These are phyloP conservation scores for Spea multiplicata DNA, from an alignment of 2,113 vertebrate genomes.

Conservation along the genomic window DNA sequence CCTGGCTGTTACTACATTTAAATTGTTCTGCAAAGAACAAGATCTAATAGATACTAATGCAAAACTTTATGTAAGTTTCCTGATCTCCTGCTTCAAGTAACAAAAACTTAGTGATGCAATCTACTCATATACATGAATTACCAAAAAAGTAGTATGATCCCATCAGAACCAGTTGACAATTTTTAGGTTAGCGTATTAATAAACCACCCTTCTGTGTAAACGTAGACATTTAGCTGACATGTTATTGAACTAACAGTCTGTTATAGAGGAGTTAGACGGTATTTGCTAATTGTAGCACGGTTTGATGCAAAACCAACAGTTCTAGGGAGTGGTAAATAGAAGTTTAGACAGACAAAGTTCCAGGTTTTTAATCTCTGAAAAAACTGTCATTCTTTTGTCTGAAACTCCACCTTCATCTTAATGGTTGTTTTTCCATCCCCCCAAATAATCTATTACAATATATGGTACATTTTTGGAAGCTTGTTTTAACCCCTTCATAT, in stretches of 20 bases:
- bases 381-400: conserved; percentile 15
- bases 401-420: conserved; percentile 9
- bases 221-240: background rate
- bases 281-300: conserved; percentile 10
- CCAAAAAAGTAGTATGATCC: too few species aligned
- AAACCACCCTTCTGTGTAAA: too few species aligned
- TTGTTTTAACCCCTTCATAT: conserved; percentile 3
- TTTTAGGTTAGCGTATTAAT: too few species aligned
- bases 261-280: background rate
- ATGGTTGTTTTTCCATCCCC: background rate
- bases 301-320: conserved; percentile 12
- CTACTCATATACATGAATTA: too few species aligned
- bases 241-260: background rate
- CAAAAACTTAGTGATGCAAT: too few species aligned
- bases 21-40: too few species aligned
- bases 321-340: background rate
- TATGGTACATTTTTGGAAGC: background rate
- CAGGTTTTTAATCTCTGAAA: conserved; percentile 23
- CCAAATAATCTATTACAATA: conserved; percentile 7
- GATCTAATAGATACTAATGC: too few species aligned
- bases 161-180: too few species aligned
- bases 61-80: background rate
- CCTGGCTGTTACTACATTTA: too few species aligned
- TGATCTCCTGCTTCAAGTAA: background rate
- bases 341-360: conserved; percentile 5